These are phyloP conservation scores for Coregonus suidteri DNA, from an alignment of 2,797 vertebrate species.

Conservation along the genomic window DNA sequence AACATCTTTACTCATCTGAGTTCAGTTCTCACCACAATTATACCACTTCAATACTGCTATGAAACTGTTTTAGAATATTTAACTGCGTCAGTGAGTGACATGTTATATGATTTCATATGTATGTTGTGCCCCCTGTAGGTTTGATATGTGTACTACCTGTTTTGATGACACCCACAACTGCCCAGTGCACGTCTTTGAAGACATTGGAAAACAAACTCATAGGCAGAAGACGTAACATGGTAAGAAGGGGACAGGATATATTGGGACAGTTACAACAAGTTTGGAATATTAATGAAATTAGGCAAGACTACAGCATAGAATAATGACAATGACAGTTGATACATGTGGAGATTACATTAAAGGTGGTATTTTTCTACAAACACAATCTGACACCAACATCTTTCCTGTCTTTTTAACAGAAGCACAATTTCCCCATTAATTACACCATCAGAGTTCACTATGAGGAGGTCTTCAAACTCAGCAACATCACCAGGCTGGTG, in stretches of 20 bases:
- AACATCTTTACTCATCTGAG: background rate
- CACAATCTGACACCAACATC: background rate
- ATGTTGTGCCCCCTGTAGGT: background rate
- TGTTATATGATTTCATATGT: background rate
- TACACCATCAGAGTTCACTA: conserved; percentile 71
- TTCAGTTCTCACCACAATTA: background rate
- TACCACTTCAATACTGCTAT: background rate
- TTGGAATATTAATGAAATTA: background rate
- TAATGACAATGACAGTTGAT: background rate
- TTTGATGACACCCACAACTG: conserved; percentile 3
- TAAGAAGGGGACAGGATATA: background rate
- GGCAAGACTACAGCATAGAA: background rate
- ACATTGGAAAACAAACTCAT: conserved; percentile 16
- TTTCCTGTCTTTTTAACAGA: conserved; percentile 50
- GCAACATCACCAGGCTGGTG: conserved; percentile 50
- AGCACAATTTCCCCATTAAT: conserved; percentile 73
- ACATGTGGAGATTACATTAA: no score
- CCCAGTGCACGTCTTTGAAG: conserved; percentile 22
- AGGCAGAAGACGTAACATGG: conserved; percentile 18
- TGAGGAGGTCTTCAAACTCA: conserved; percentile 62
- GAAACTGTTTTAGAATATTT: no score
- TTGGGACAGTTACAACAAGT: background rate
- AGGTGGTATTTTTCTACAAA: no score
- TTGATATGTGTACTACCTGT: conserved; percentile 6
- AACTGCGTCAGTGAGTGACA: no score